Evolutionary conservation across 1,140 invertebrate species (phyloP).

Genomic region (Pemphigus obesinymphae): DNA sequence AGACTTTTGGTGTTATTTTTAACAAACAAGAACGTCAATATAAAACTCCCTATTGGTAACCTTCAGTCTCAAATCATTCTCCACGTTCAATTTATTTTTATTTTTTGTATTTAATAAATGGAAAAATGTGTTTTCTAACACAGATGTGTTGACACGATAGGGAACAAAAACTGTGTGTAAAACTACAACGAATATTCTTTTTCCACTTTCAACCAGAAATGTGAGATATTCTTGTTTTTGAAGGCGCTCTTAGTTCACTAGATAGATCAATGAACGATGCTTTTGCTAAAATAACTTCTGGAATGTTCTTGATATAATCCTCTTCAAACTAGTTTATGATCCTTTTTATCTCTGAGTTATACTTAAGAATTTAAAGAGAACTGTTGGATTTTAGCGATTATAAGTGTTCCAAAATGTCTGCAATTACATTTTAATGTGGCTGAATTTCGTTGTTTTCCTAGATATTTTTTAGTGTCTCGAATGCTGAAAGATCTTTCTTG

Average conservation of each 20-base stretch:
- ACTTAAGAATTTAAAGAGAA: neutral
- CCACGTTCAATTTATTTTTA: neutral
- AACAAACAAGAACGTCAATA: neutral
- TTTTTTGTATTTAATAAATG: constrained; percentile 1
- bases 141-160: constrained; percentile 19
- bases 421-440: neutral
- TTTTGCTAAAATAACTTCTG: neutral
- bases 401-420: neutral
- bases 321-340: neutral
- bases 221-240: neutral
- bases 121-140: constrained; percentile 20
- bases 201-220: neutral
- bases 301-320: no score
- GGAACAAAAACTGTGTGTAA: neutral
- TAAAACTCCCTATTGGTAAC: neutral
- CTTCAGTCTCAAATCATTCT: neutral
- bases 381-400: neutral
- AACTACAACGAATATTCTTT: neutral
- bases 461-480: neutral
- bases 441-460: neutral
- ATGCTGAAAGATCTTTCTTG: no score
- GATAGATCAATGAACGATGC: neutral
- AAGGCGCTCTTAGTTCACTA: neutral
- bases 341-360: neutral
- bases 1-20: neutral